phyloP scores from a whole-genome alignment of 2,797 vertebrate species.

The Thripadectes ignobilis region DNA sequence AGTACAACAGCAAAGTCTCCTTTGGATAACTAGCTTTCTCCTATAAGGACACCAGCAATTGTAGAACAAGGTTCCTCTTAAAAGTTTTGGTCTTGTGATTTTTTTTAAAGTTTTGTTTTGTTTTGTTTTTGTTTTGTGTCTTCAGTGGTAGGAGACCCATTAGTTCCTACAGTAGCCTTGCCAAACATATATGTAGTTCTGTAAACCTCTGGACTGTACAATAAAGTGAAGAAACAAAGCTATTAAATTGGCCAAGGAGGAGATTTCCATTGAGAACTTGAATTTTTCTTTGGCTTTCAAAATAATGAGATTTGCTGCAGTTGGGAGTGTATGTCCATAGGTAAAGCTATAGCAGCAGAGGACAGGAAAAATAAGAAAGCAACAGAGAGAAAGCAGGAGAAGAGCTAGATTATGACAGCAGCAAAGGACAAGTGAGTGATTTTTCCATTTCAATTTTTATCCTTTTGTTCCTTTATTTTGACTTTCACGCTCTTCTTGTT shows the following conservation, averaged over 20 bases:
- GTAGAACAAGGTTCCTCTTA: not conserved
- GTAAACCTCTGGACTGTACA: not conserved
- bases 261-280: not conserved
- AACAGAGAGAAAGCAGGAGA: conserved; percentile 6
- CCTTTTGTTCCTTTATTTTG: conserved; percentile 9
- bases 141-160: not conserved
- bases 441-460: conserved; percentile 16
- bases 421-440: conserved; percentile 43
- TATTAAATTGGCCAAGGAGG: not conserved
- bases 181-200: not conserved
- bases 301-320: not conserved
- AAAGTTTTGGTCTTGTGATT: not conserved
- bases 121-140: not conserved
- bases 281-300: not conserved
- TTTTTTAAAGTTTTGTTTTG: not conserved
- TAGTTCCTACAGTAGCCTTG: not conserved
- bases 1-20: not conserved
- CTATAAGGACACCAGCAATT: not conserved
- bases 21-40: not conserved
- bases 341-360: not conserved
- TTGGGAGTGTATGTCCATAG: not conserved
- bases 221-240: not conserved
- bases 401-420: conserved; percentile 17
- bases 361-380: conserved; percentile 13
- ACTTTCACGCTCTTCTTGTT: not conserved